phyloP scores from a whole-genome alignment of 2,113 vertebrate species.

The Proteles cristata region DNA sequence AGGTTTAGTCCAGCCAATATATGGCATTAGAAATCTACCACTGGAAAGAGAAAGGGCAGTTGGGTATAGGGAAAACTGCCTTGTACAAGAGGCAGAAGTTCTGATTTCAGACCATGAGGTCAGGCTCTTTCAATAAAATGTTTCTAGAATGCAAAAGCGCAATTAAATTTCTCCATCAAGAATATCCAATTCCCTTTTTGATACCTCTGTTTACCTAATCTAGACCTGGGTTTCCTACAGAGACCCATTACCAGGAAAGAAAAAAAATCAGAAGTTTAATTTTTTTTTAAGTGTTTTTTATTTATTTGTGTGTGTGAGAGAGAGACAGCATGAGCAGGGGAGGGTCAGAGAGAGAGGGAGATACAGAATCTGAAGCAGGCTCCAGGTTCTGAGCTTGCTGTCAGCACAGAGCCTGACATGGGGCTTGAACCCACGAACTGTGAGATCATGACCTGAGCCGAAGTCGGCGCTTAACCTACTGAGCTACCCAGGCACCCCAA shows the following conservation, averaged over 20 bases:
- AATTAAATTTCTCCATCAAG: neutral
- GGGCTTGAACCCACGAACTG: no score
- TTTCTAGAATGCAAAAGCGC: neutral
- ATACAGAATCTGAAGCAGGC: no score
- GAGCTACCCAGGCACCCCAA: neutral
- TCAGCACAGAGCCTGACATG: no score
- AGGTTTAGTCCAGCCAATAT: neutral
- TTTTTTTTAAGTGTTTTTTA: no score
- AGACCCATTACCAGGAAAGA: neutral
- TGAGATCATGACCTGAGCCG: no score
- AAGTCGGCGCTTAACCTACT: no score
- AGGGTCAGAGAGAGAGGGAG: no score
- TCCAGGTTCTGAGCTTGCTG: no score
- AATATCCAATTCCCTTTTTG: neutral
- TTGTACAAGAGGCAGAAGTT: neutral
- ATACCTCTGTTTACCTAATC: neutral
- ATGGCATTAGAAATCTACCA: neutral
- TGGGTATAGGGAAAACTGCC: neutral
- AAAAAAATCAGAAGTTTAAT: neutral
- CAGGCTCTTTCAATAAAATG: neutral
- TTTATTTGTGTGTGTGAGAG: no score
- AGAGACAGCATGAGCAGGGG: no score
- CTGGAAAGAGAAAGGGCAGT: neutral
- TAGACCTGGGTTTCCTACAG: neutral
- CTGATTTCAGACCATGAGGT: neutral